Conservation (phyloP, 2,113 vertebrate genomes). For the Pomatorhinus ruficollis region DNA sequence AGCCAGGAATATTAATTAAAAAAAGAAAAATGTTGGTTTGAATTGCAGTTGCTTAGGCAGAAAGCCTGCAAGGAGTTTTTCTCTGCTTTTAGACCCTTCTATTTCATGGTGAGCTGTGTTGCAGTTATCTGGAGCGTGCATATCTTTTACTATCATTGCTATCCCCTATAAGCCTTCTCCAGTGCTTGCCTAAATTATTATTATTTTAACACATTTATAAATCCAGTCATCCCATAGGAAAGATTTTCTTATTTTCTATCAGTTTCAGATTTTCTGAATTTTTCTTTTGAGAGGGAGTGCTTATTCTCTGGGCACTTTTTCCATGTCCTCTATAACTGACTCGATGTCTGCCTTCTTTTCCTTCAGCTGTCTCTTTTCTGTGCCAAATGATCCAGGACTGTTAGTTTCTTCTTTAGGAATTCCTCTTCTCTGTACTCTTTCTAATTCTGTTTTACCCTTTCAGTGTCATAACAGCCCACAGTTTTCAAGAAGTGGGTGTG, state of each 20-base stretch:
- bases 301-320: not conserved
- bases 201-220: not conserved
- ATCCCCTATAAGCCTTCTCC: not conserved
- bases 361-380: not conserved
- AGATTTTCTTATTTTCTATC: not conserved
- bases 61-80: not conserved
- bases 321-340: rapidly evolving
- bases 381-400: not conserved
- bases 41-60: not conserved
- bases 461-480: not conserved
- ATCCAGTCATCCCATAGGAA: not conserved
- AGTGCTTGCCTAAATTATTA: not conserved
- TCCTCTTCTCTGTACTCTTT: not conserved
- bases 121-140: not conserved
- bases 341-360: not conserved
- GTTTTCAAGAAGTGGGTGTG: conserved; percentile 19
- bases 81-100: not conserved
- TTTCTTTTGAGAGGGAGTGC: not conserved
- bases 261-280: not conserved
- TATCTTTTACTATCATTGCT: not conserved
- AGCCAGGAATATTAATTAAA: not conserved
- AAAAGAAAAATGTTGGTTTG: not conserved
- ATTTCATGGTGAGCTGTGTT: not conserved
- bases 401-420: not conserved
- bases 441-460: not conserved